These are phyloP conservation scores for Cryptotis parvus DNA, from an alignment of 2,113 vertebrate species.

Conservation along the genomic window DNA sequence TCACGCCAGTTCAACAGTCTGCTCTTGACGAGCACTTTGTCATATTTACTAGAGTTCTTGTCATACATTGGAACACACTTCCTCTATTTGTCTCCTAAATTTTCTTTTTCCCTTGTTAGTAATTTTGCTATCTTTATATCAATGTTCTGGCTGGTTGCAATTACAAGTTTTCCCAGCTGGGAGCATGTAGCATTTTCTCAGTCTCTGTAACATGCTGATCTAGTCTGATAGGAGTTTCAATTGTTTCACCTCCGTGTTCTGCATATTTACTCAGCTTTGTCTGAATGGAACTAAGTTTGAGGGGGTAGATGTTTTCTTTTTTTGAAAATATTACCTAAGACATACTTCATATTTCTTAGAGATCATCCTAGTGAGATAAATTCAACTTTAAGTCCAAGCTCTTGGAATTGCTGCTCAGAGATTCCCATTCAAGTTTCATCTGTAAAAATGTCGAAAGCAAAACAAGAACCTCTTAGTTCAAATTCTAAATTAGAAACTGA, in stretches of 20 bases:
- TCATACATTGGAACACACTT: constrained; percentile 79
- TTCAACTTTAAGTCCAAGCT: not conserved
- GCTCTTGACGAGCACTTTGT: constrained; percentile 79
- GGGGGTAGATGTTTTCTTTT: constrained; percentile 33
- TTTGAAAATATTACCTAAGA: constrained; percentile 23
- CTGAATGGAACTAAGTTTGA: constrained; percentile 48
- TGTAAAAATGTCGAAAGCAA: constrained; percentile 36
- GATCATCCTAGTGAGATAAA: not conserved
- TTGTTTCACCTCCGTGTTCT: constrained; percentile 82
- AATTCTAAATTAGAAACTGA: not conserved
- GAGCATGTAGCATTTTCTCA: constrained; percentile 82
- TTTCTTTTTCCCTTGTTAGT: constrained; percentile 85
- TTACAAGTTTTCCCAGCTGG: constrained; percentile 87
- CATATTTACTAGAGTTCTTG: constrained; percentile 82
- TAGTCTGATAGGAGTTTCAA: constrained; percentile 82
- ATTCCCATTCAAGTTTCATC: constrained; percentile 41
- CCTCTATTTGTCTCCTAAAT: constrained; percentile 84
- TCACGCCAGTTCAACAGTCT: constrained; percentile 77
- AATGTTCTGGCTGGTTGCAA: constrained; percentile 86
- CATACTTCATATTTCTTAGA: not conserved
- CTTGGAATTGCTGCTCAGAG: not conserved
- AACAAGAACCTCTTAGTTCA: not conserved
- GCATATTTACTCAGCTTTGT: constrained; percentile 72
- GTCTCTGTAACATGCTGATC: constrained; percentile 79
- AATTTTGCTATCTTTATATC: constrained; percentile 86